Base-by-base conservation (phyloP, 2,797 vertebrate species). In the Enteromius paludinosus region DNA sequence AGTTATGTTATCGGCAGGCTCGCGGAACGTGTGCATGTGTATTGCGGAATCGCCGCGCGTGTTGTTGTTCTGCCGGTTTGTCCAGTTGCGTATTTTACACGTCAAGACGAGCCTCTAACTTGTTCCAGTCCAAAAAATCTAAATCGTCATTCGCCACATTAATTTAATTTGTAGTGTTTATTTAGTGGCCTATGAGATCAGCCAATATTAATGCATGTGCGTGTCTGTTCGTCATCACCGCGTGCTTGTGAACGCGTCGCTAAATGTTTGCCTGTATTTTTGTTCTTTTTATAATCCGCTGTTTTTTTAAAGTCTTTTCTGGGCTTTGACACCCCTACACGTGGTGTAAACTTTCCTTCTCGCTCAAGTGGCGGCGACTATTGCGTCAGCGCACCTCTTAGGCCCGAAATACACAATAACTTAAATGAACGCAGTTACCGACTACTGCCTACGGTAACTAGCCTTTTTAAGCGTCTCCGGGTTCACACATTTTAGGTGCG, bases 381-480 rank as follows among this genome's bases (percentile, higher is more conserved):
- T 77, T 70, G 81, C 81, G 74, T 83, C 81, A 83, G 64, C 25
- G 1, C 30, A 28, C 11, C 64, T 77, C 35, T 47, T 25, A 38
- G 64, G 77, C 62, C 64, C 4, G 9, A 52, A 9, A 66, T 33
- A 6, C 25, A 56, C 15, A 33, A 9, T 4, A 28, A 49, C 14
- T 49, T 49, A 20, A 18, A 14, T 7, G 4, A 56, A 38, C 1
- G 3, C 28, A n/a, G n/a, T n/a, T n/a, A n/a, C n/a, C n/a, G n/a
- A n/a, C n/a, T n/a, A n/a, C n/a, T n/a, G n/a, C n/a, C n/a, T n/a
- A n/a, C n/a, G n/a, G n/a, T n/a, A n/a, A n/a, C n/a, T n/a, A 14
- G 23, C 7, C 23, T 3, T 28, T 61, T 5, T 20, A 71, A 49
- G 25, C 25, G 30, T 38, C 35, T 1, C 25, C 14, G 33, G 0